Conservation (phyloP, 2,797 vertebrate species). For the Otolemur crassicaudatus region DNA sequence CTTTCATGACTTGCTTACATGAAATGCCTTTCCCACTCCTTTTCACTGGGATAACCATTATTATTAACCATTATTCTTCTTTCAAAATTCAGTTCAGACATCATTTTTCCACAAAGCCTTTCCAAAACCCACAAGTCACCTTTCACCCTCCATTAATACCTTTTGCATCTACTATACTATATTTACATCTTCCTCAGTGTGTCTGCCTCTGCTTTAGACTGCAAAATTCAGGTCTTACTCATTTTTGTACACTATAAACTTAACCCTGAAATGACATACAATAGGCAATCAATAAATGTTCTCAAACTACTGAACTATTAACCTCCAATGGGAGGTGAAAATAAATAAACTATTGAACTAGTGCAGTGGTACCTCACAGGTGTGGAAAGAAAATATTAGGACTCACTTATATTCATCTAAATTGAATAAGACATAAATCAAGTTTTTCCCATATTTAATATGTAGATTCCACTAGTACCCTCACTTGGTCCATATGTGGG, state of each 20-base stretch:
- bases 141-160: background rate
- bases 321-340: background rate
- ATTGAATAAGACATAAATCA: constrained; percentile 2
- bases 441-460: background rate
- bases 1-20: background rate
- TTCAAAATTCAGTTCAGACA: background rate
- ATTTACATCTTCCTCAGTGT: background rate
- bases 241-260: background rate
- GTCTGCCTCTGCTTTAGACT: background rate
- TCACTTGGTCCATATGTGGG: background rate
- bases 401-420: background rate
- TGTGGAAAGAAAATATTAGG: background rate
- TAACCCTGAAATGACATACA: background rate
- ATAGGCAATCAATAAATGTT: background rate
- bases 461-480: background rate
- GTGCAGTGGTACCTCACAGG: background rate
- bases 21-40: background rate
- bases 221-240: constrained; percentile 31
- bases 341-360: background rate
- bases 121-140: background rate
- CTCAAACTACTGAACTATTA: constrained; percentile 12
- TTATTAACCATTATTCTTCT: background rate
- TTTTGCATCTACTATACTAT: background rate
- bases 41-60: background rate
- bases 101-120: constrained; percentile 8